Evolutionary conservation across 1,140 invertebrate genomes (phyloP), one percentile per base, ranked within the genome.

Genomic region (Probaryconus sp.): DNA sequence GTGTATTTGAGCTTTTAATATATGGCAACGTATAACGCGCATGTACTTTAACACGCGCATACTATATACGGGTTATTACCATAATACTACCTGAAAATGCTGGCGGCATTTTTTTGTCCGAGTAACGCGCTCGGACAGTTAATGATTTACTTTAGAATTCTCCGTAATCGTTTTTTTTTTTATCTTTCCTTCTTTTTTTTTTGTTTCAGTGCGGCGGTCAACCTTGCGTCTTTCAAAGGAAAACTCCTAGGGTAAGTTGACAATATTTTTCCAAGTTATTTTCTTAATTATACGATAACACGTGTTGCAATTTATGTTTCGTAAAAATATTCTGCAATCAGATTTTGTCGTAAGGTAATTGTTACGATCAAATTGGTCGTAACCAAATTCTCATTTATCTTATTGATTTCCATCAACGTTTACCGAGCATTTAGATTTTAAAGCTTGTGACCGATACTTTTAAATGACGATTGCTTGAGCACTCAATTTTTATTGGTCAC

Each of bases 151-250:
- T 55, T 55, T 53, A 42, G 13, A 28, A 58, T 56, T 63, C 38
- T 58, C 35, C 17, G 38, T 65, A 51, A 77, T 70, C 45, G 21
- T 56, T 77, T 56, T 71, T 63, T 30, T 50, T 16, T 58, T 50
- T n/a, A n/a, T n/a, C n/a, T n/a, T n/a, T n/a, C n/a, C n/a, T 58
- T 28, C 60, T 55, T 1, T 7, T 5, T 72, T 82, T 79, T 76
- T n/a, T 86, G 64, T 87, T 89, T 69, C 87, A 89, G 88, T 89
- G 88, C 33, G 86, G 85, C 68, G 86, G 82, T 60, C 85, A 85
- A 56, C 84, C 87, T 10, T 89, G 88, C 61, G 78, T 81, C 38
- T 83, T 85, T 47, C 79, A 85, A 61, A 83, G 81, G 45, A 87
- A 87, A 75, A 75, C 81, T 37, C 74, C 80, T 2, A 86, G 85